Evolutionary conservation across 1,140 invertebrate species (phyloP), one percentile per base, ranked within the genome.

Genomic region (Cylas formicarius): DNA sequence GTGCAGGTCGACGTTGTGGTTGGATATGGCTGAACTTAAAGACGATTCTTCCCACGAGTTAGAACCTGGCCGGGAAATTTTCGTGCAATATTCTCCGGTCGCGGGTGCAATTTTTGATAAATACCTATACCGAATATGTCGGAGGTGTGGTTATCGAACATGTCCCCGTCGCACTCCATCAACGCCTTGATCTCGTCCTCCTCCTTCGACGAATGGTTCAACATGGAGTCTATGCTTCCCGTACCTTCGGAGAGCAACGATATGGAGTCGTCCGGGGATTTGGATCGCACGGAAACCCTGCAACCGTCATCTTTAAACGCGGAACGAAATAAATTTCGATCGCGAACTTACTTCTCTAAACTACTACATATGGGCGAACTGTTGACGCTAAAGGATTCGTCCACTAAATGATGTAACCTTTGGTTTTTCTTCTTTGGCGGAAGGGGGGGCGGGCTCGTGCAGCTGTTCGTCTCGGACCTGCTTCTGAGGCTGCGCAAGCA

Each of bases 201-300:
- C 56, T 87, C 84, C 51, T 86, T 82, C 33, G 81, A 76, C 4
- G 84, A 86, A 45, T 84, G 81, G 67, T 88, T 89, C 35, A 88
- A 63, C 56, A 86, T 83, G 0, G 86, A 90, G 65, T 90, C 87
- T 47, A 88, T 67, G 45, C 85, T 88, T 23, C 85, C 86, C 50
- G 82, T 84, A 48, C 79, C 82, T 36, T 78, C 80, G 24, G 80
- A 82, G 35, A 84, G 69, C 20, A 84, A 68, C 24, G 78, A 81
- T 48, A 75, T 76, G 23, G 77, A 80, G 59, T 80, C 78, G 59
- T 81, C 76, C 21, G 75, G 80, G 9, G 77, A 81, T 47, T 73
- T 72, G 39, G 77, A 80, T 19, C 75, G 66, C 32, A 78, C 64
- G 8, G 77, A 80, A 10, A 79, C 68, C 42, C 76, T 70, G 50